phyloP scores from a whole-genome alignment of 2,113 vertebrate species.

The Naja naja region DNA sequence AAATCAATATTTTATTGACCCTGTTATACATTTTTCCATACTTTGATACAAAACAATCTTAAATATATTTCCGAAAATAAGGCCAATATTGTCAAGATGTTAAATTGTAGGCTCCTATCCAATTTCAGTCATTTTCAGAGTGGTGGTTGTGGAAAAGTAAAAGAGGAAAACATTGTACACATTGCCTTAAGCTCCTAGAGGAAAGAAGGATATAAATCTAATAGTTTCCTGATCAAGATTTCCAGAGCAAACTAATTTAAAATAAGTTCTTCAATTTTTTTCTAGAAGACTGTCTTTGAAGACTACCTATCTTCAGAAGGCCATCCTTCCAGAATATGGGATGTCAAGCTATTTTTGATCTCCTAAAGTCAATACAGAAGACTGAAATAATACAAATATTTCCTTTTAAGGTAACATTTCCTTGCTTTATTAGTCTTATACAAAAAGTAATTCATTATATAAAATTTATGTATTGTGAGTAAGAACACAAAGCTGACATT shows the following conservation, averaged over 20 bases:
- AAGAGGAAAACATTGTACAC: background rate
- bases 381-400: background rate
- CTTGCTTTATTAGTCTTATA: conserved; percentile 8
- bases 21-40: background rate
- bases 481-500: conserved; percentile 38
- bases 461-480: conserved; percentile 42
- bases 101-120: background rate
- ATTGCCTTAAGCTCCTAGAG: background rate
- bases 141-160: background rate
- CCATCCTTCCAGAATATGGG: background rate
- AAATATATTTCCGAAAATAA: background rate
- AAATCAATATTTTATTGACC: background rate
- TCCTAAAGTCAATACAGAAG: background rate
- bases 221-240: background rate
- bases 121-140: background rate
- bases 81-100: background rate
- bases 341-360: background rate
- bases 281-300: background rate
- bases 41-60: background rate
- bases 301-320: background rate
- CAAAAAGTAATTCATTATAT: conserved; percentile 17
- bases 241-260: background rate
- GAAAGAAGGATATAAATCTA: background rate
- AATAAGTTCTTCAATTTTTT: background rate
- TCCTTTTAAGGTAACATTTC: conserved; percentile 7